These are phyloP conservation scores for Phyllostomus discolor DNA, from an alignment of 2,113 vertebrate genomes.

Conservation along the genomic window DNA sequence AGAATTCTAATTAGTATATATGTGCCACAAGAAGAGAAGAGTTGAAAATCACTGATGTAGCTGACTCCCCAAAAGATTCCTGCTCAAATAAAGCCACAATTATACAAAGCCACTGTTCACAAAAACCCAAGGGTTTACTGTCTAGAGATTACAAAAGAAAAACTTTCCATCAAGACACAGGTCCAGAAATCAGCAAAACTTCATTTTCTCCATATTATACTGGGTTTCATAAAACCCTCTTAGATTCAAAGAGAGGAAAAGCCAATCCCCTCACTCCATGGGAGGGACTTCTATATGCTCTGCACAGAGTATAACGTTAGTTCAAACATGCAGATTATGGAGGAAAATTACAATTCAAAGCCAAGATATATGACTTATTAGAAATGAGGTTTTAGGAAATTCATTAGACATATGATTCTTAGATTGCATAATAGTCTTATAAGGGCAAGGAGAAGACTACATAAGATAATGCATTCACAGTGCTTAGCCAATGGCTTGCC, in stretches of 20 bases:
- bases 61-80: background rate
- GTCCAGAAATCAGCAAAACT: background rate
- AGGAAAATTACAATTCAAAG: background rate
- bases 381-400: background rate
- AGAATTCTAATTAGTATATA: too few relatives aligned
- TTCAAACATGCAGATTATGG: background rate
- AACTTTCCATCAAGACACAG: background rate
- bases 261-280: background rate
- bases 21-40: too few relatives aligned
- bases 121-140: background rate
- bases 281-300: background rate
- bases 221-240: background rate
- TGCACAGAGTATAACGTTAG: background rate
- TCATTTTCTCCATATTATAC: background rate
- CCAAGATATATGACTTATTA: background rate
- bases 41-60: background rate
- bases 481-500: background rate
- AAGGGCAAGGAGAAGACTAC: background rate
- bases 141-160: background rate
- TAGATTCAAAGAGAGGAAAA: background rate
- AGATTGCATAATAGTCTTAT: background rate
- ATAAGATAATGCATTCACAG: background rate
- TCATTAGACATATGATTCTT: background rate
- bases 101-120: background rate
- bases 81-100: background rate